Conservation (phyloP, 2,888 invertebrate genomes). For the Pemphredon lugubris region DNA sequence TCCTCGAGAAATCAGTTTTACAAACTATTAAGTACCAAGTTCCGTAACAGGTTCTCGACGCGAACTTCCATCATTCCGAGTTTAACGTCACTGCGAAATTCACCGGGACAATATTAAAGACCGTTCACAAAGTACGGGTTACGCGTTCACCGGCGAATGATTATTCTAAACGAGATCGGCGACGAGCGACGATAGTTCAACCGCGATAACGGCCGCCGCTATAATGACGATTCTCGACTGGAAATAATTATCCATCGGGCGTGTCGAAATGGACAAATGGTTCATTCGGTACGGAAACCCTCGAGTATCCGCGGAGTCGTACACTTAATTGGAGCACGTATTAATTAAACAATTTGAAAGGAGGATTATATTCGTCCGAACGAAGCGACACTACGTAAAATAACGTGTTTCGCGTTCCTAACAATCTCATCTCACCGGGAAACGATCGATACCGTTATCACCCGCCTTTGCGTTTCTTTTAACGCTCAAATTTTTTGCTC, state of each 20-base stretch:
- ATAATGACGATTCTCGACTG: slow-evolving; percentile 38
- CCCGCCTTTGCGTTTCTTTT: no score
- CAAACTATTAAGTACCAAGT: slow-evolving; percentile 22
- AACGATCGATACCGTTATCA: no score
- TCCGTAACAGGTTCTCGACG: background rate
- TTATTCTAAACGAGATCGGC: slow-evolving; percentile 17
- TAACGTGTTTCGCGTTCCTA: no score
- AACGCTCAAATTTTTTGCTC: no score
- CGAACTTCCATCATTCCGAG: slow-evolving; percentile 16
- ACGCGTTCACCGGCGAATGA: slow-evolving; percentile 11
- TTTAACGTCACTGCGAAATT: slow-evolving; percentile 22
- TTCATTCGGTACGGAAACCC: slow-evolving; percentile 35
- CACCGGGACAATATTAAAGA: slow-evolving; percentile 1
- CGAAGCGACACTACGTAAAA: background rate
- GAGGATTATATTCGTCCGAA: slow-evolving; percentile 26
- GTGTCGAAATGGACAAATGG: slow-evolving; percentile 49
- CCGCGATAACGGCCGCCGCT: slow-evolving; percentile 19
- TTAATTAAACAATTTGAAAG: slow-evolving; percentile 45
- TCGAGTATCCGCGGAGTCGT: slow-evolving; percentile 21
- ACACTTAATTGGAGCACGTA: slow-evolving; percentile 49
- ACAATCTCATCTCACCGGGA: no score
- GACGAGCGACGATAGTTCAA: slow-evolving; percentile 3
- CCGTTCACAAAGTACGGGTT: background rate
- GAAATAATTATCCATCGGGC: slow-evolving; percentile 50
- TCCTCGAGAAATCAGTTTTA: slow-evolving; percentile 3